Percentiles rank a stretch among this genome's conserved stretches.
phyloP scores from a whole-genome alignment of 2,113 vertebrate genomes.

The Phyllostomus discolor region DNA sequence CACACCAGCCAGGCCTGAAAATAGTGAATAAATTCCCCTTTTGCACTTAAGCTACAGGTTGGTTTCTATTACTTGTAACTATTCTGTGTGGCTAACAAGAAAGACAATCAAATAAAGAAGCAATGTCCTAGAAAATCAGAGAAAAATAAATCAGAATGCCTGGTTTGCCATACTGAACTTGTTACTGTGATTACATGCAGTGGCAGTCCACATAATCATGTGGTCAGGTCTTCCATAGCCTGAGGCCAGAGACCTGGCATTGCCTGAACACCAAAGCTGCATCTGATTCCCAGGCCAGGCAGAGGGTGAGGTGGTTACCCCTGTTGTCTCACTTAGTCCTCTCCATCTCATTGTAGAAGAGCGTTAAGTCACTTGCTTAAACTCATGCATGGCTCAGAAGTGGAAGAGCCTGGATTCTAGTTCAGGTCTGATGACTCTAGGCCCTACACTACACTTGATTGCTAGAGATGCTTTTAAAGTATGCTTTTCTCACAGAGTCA shows the following conservation, averaged over 20 bases:
- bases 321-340: neutral
- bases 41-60: neutral
- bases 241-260: neutral
- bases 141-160: neutral
- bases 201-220: neutral
- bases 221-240: neutral
- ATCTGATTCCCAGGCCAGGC: neutral
- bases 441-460: neutral
- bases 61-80: neutral
- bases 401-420: neutral
- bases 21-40: neutral
- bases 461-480: neutral
- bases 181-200: neutral
- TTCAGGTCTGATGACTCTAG: neutral
- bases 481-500: neutral
- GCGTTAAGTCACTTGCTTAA: neutral
- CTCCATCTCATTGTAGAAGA: neutral
- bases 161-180: neutral
- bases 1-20: neutral
- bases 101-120: neutral
- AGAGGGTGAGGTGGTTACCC: accelerated
- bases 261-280: neutral
- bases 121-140: neutral
- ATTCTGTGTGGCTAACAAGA: neutral
- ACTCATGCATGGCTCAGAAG: neutral